Evolutionary conservation across 2,797 vertebrate species (phyloP).

Genomic region (Pipistrellus pygmaeus): DNA sequence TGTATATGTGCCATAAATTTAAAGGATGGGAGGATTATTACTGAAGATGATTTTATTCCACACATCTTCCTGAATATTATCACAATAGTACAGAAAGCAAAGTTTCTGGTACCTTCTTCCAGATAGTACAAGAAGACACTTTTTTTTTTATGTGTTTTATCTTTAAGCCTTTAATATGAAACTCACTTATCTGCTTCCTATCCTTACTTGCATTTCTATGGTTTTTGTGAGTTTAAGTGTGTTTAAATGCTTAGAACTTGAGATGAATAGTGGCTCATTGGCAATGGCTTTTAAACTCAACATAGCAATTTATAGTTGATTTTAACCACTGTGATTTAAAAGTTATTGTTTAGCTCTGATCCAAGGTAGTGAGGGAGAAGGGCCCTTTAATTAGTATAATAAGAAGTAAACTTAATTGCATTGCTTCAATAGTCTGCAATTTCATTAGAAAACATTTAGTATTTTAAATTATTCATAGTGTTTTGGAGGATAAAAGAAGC

Average conservation of each 20-base stretch:
- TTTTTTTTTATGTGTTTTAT: neutral
- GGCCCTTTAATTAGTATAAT: conserved; percentile 16
- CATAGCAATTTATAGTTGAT: neutral
- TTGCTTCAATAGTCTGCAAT: neutral
- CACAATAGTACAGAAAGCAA: neutral
- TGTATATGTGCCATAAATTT: conserved; percentile 32
- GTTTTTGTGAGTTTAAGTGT: neutral
- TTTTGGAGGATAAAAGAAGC: neutral
- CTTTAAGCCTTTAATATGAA: conserved; percentile 7
- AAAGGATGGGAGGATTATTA: conserved; percentile 23
- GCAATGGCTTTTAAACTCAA: conserved; percentile 2
- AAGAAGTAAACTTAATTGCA: conserved; percentile 23
- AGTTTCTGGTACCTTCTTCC: conserved; percentile 8
- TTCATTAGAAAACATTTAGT: neutral
- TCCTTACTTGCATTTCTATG: neutral
- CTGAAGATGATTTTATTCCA: neutral
- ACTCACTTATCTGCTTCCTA: neutral
- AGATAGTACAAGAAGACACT: neutral
- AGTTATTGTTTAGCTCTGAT: neutral
- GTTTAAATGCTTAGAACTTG: conserved; percentile 15
- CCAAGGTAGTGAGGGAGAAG: neutral
- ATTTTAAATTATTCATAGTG: neutral
- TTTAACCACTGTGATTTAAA: neutral
- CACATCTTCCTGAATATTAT: neutral
- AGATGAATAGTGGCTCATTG: neutral